These are phyloP conservation scores for Apogon hyalosoma DNA, from an alignment of 2,797 vertebrate genomes.

Conservation along the genomic window DNA sequence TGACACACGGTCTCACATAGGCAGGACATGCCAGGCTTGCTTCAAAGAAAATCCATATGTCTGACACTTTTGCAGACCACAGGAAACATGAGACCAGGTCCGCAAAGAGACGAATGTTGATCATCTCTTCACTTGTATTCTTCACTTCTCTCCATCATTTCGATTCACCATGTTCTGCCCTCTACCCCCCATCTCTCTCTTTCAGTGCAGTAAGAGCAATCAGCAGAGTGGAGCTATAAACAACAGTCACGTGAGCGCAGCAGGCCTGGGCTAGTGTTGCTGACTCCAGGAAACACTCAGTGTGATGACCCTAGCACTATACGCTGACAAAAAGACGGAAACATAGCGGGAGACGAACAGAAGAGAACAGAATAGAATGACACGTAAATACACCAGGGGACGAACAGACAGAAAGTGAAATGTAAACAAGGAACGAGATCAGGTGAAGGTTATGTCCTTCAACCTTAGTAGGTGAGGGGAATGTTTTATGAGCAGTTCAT, in stretches of 20 bases:
- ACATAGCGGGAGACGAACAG: constrained; percentile 18
- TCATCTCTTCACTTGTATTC: constrained; percentile 50
- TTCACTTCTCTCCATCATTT: constrained; percentile 45
- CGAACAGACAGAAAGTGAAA: neutral
- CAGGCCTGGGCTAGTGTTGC: constrained; percentile 55
- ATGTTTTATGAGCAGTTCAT: constrained; percentile 14
- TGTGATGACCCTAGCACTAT: constrained; percentile 69
- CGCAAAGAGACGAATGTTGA: constrained; percentile 24
- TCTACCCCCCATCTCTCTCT: constrained; percentile 21
- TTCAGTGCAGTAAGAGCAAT: constrained; percentile 60
- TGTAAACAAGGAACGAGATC: neutral
- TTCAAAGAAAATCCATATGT: constrained; percentile 50
- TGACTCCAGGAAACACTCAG: constrained; percentile 61
- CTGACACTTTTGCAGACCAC: constrained; percentile 40
- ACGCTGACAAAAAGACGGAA: constrained; percentile 11
- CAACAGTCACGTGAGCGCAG: constrained; percentile 70
- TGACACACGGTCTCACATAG: neutral
- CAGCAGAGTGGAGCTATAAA: constrained; percentile 71
- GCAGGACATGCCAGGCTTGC: neutral
- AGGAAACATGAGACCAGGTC: constrained; percentile 48
- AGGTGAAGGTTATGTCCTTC: constrained; percentile 30
- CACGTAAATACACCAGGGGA: neutral
- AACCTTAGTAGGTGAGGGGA: neutral
- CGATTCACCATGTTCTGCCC: constrained; percentile 17
- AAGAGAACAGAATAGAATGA: constrained; percentile 4